Evolutionary conservation across 1,140 invertebrate species (phyloP).

Genomic region (Reticulitermes speratus): DNA sequence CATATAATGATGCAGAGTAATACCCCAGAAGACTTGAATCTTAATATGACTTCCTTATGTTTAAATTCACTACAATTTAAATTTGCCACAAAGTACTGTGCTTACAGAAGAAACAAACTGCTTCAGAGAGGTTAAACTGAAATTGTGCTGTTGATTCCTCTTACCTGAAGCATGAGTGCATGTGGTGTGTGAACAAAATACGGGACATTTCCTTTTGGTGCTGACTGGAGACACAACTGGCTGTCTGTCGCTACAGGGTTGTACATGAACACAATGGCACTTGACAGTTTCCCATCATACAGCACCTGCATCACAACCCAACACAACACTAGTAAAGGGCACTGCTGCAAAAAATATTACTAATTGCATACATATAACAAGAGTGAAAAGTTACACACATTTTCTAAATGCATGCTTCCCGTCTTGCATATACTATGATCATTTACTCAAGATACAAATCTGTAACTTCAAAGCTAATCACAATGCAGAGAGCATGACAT

Average conservation of each 20-base stretch:
- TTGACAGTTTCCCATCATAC: slow-evolving; percentile 97
- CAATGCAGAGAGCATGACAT: too few relatives aligned
- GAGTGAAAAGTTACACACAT: too few relatives aligned
- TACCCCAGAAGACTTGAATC: neutral
- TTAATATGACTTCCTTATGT: neutral
- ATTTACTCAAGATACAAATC: too few relatives aligned
- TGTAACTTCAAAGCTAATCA: too few relatives aligned
- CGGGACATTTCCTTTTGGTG: slow-evolving; percentile 92
- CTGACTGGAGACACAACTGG: slow-evolving; percentile 96
- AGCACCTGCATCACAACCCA: slow-evolving; percentile 68
- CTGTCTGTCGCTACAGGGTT: slow-evolving; percentile 98
- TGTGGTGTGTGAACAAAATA: slow-evolving; percentile 99
- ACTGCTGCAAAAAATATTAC: too few relatives aligned
- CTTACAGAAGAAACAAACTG: neutral
- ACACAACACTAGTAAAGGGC: too few relatives aligned
- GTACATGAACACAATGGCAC: slow-evolving; percentile 98
- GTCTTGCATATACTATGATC: too few relatives aligned
- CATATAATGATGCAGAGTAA: too few relatives aligned
- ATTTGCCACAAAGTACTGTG: neutral
- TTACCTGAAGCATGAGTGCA: slow-evolving; percentile 96
- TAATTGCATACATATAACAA: too few relatives aligned
- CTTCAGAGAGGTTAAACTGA: neutral
- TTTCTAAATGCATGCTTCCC: too few relatives aligned
- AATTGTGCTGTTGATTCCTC: slow-evolving; percentile 36
- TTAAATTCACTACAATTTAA: neutral